A percentile compares a stretch with the other conserved stretches of the same genome.
These are phyloP conservation scores for Stylophora pistillata DNA, from an alignment of 64 coral and sea anemone genomes.

Conservation along the genomic window DNA sequence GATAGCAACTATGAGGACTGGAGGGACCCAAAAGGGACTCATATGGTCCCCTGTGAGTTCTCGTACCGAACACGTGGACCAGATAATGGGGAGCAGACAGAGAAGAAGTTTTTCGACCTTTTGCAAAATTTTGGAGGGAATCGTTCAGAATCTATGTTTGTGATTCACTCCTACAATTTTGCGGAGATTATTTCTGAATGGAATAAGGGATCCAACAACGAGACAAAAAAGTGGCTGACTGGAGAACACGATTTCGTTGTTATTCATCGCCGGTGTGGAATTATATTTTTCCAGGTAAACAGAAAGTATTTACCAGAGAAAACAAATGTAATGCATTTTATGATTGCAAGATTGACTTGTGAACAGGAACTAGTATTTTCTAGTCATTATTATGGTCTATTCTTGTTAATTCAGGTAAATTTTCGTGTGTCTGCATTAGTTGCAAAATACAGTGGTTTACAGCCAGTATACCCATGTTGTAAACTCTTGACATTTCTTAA, in stretches of 20 bases:
- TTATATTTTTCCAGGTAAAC: conserved; percentile 65
- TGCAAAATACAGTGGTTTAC: too few species aligned
- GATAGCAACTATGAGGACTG: neutral
- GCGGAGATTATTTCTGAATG: neutral
- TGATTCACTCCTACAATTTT: conserved; percentile 3
- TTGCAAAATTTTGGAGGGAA: neutral
- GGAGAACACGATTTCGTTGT: conserved; percentile 77
- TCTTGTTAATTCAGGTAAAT: too few species aligned
- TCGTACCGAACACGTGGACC: too few species aligned
- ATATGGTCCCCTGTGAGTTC: conserved; percentile 55
- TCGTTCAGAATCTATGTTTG: conserved; percentile 14
- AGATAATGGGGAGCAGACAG: neutral
- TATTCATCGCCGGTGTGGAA: conserved; percentile 39
- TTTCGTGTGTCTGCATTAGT: too few species aligned
- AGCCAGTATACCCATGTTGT: too few species aligned
- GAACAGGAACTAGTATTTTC: too few species aligned
- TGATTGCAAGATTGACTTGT: too few species aligned
- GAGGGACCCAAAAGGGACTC: conserved; percentile 1
- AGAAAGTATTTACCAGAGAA: too few species aligned
- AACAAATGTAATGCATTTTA: too few species aligned
- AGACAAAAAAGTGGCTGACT: neutral
- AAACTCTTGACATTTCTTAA: too few species aligned
- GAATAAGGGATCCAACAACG: neutral
- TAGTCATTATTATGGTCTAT: too few species aligned
- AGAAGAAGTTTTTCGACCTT: neutral